A percentile compares a stretch with the other conserved stretches of the same genome.
Evolutionary conservation across 1,140 invertebrate genomes (phyloP).

Genomic region (Pseudomyrmex gracilis): DNA sequence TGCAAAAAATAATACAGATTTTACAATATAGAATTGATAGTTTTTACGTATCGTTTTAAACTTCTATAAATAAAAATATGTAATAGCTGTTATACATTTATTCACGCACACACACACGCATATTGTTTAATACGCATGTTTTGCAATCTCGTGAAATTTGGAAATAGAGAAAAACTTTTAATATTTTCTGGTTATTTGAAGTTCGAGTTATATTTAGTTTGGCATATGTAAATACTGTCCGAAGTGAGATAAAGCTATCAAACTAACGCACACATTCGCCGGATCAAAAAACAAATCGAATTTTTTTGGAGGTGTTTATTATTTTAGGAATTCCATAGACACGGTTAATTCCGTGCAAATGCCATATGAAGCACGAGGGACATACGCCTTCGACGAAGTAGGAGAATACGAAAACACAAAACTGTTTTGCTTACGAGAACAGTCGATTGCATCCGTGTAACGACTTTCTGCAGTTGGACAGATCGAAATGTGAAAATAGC

Average conservation of each 20-base stretch:
- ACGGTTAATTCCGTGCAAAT: constrained; percentile 18
- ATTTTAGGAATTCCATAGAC: constrained; percentile 12
- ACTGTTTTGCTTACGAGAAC: constrained; percentile 59
- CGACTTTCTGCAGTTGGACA: constrained; percentile 55
- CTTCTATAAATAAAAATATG: too few relatives aligned
- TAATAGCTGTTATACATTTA: too few relatives aligned
- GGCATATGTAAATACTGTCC: neutral
- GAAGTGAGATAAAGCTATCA: neutral
- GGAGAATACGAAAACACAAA: constrained; percentile 24
- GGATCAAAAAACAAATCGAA: neutral
- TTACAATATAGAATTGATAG: too few relatives aligned
- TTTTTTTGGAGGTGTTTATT: neutral
- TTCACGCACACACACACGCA: too few relatives aligned
- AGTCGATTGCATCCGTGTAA: constrained; percentile 54
- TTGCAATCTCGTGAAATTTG: neutral
- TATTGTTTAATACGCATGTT: too few relatives aligned
- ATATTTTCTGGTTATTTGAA: neutral
- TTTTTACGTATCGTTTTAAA: too few relatives aligned
- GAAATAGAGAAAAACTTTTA: constrained; percentile 1
- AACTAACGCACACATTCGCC: neutral
- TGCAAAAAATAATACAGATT: too few relatives aligned
- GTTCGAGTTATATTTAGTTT: neutral
- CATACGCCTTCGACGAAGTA: constrained; percentile 11
- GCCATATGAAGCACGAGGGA: neutral
- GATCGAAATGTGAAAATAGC: constrained; percentile 62